phyloP scores from a whole-genome alignment of 1,140 invertebrate species.

The Temnothorax nylanderi region DNA sequence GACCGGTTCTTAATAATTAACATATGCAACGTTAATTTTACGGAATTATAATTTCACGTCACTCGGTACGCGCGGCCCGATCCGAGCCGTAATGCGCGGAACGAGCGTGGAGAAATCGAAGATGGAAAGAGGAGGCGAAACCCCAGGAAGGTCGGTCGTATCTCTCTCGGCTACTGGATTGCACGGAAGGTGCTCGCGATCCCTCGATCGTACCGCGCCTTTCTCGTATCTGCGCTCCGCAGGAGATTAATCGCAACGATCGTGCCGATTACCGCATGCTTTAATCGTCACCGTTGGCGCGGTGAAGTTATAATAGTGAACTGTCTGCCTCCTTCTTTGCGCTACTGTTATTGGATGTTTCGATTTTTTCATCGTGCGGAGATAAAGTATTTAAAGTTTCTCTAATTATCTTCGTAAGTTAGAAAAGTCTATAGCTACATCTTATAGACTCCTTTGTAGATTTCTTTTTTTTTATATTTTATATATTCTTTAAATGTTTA shows the following conservation, averaged over 20 bases:
- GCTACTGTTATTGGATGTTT: background rate
- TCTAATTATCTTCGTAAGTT: background rate
- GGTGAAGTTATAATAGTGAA: conserved; percentile 11
- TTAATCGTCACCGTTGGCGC: conserved; percentile 20
- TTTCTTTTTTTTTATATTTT: background rate
- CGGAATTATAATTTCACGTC: conserved; percentile 83
- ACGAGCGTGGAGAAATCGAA: conserved; percentile 36
- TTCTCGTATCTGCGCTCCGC: conserved; percentile 6
- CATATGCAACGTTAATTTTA: conserved; percentile 84
- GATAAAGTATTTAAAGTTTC: background rate
- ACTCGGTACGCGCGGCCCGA: conserved; percentile 56
- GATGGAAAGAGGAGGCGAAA: background rate
- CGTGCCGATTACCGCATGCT: conserved; percentile 1
- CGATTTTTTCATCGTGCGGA: background rate
- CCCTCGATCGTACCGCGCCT: background rate
- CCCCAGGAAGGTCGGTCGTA: background rate
- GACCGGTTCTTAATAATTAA: conserved; percentile 83
- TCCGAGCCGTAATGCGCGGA: conserved; percentile 63
- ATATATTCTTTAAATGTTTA: background rate
- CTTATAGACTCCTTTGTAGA: background rate
- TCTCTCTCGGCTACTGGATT: conserved; percentile 46
- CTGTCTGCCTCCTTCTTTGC: background rate
- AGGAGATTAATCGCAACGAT: conserved; percentile 45
- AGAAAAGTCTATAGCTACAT: background rate
- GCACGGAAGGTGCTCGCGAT: conserved; percentile 33